Base-by-base conservation (phyloP, 2,113 vertebrate genomes). In the Panurus biarmicus region DNA sequence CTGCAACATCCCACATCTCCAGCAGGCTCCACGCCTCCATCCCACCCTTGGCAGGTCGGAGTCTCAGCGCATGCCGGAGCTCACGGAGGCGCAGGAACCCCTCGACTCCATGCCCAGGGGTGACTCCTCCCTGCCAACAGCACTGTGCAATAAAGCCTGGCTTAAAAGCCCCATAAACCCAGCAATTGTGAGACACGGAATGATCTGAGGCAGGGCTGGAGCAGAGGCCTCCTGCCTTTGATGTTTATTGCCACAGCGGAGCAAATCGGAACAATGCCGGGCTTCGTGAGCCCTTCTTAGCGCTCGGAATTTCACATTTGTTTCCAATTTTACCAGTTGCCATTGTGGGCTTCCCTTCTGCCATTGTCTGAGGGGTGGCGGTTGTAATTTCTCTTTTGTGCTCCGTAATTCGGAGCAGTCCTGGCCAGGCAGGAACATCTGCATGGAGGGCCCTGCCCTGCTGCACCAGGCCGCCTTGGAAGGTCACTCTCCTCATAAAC, bases 401-500 rank as follows among this genome's bases (percentile, higher is more conserved):
- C 93, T n/a, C 21, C 45, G 75, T 97, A 97, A 98, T 97, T 97
- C 87, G 94, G 96, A 98, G 96, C 95, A 57, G 88, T 42, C 94
- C 94, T 21, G 97, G 97, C 97, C 97, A 96, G 95, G 83, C 81
- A 96, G 89, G 92, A 98, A 97, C 98, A 98, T 98, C 97, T 98
- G 97, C 97, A 97, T 73, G 36, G 96, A 95, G 95, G 90, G 96
- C 87, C 89, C 96, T 93, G 81, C 95, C 78, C 96, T 96, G 65
- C 94, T 96, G 97, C 97, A 93, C 94, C 51, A 56, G 96, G 95
- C 96, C 89, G 31, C 90, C 75, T 89, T 91, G 95, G 95, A 94
- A 98, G 98, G 98, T 98, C 98, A 98, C 97, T 94, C 97, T 97
- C 81, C 97, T 96, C 97, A 87, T 97, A 97, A 97, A 97, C 97